Base-by-base conservation (phyloP, 2,113 vertebrate genomes). In the Carassius auratus region DNA sequence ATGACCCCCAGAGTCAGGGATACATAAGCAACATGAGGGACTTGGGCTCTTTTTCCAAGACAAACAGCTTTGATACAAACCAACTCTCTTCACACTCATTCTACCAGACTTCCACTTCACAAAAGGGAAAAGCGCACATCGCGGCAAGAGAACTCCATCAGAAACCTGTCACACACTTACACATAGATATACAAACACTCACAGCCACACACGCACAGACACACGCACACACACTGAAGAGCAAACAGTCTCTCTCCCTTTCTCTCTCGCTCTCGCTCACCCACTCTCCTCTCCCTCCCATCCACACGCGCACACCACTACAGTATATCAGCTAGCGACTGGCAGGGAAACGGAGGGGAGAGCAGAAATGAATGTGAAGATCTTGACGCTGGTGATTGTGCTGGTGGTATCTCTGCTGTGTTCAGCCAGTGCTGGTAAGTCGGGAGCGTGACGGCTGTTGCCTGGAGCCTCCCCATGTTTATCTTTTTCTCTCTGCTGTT, bases 401-500 rank as follows among this genome's bases (percentile, higher is more conserved):
- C 95, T 99, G 92, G 93, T 98, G 92, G 94, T 97, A 93, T 95
- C 96, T 93, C 95, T 95, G 92, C 93, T 98, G 95, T 95, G 94
- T 90, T 94, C 94, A 87, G 96, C 94, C 92, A 93, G 93, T 93
- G 97, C 96, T 95, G 97, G 97, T 97, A 95, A 98, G 97, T 97
- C 92, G 81, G 88, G 82, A 92, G 92, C 90, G 87, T 80, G 89
- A 90, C 80, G 93, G 89, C 91, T 91, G 85, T 90, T 84, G 92
- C 92, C 71, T 87, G 85, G 89, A 89, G 86, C 89, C 91, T 93
- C 91, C 85, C 85, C 90, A 84, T 84, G 86, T 88, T 86, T 76
- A 86, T 89, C 90, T 89, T 89, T 90, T 92, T 93, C 66, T 74
- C 78, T 62, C 33, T 73, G 85, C 75, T 92, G 88, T 92, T 91